Base-by-base conservation (phyloP, 2,888 invertebrate genomes). In the Muschampia plurimacula region DNA sequence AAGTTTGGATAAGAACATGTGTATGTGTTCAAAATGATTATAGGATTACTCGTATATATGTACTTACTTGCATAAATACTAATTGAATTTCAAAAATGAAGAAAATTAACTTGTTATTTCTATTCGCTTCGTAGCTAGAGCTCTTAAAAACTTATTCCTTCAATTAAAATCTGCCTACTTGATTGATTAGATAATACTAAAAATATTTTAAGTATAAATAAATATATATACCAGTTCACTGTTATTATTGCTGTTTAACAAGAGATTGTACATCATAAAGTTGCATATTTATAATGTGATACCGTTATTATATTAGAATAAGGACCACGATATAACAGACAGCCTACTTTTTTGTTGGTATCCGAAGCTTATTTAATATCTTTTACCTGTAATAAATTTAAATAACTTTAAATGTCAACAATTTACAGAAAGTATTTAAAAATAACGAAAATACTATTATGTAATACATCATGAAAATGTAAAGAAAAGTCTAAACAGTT, bases 261-360 rank as follows among this genome's bases (percentile, higher is more conserved):
- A 67, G 36, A 67, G 63, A 67, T 67, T 72, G 63, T 72, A 72
- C 59, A 74, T 71, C 72, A 72, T 39, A 39, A 72, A 39, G 72
- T 74, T 74, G 73, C 67, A 66, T 63, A 74, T 76, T 74, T 72
- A 72, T 63, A 68, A 74, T 75, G 75, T 76, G 76, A 76, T 76
- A 72, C 67, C 59, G 65, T 73, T 65, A 63, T 69, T 46, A 65
- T 32, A 22, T 63, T 72, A 72, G 68, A 71, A 63, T 77, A 76
- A 78, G 77, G 74, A 77, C 76, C 75, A 78, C 75, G 57, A 75
- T 28, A 77, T 74, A 67, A 75, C 68, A 76, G 77, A 77, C 75
- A 75, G 77, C 76, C 77, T 73, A 74, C 74, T 75, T 76, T 78
- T 78, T 76, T 55, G 74, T 74, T 74, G 67, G 65, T 72, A 60